Evolutionary conservation across 2,888 invertebrate species (phyloP), one percentile per base, ranked within the genome.

Genomic region (Pseudococcus viburni): DNA sequence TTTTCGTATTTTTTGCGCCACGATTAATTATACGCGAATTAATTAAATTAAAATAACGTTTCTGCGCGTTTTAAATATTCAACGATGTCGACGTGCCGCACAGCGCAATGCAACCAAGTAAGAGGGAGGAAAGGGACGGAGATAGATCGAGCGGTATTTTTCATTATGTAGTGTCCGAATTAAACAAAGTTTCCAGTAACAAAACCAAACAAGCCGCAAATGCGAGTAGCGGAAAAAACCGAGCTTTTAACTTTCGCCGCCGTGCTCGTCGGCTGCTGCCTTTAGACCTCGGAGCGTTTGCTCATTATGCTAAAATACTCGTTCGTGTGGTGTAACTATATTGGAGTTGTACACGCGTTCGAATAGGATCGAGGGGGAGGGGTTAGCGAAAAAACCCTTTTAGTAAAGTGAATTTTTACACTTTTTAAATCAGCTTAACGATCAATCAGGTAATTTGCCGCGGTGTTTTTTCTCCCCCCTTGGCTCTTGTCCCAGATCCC

Each of bases 1-100:
- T 33, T 26, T 26, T 33, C 17, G 26, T 26, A 7, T 73, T 73
- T 15, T 73, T 33, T 17, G 19, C 22, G n/a, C 11, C 46, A 19
- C 6, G 80, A 83, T 83, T 83, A 83, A 83, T 83, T 83, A 83
- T 83, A 83, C 80, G 80, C 12, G 80, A 83, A 83, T 83, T 83
- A 83, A 83, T 83, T 83, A 83, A 83, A 83, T 83, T 83, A 83
- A 46, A 83, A 46, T 83, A 83, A 83, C 73, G 73, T 73, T 73
- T 73, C 33, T 73, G 73, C 73, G 64, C 64, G 64, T 64, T 73
- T 73, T 73, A 73, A 73, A 73, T 73, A 73, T 73, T 73, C 73
- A 73, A 73, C 26, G 33, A 33, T 26, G 73, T 33, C 64, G 64
- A 64, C 64, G 22, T 22, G 64, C 11, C 19, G 8, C 22, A 64